phyloP scores from a whole-genome alignment of 2,888 invertebrate genomes.

The Ophioninae sp. region DNA sequence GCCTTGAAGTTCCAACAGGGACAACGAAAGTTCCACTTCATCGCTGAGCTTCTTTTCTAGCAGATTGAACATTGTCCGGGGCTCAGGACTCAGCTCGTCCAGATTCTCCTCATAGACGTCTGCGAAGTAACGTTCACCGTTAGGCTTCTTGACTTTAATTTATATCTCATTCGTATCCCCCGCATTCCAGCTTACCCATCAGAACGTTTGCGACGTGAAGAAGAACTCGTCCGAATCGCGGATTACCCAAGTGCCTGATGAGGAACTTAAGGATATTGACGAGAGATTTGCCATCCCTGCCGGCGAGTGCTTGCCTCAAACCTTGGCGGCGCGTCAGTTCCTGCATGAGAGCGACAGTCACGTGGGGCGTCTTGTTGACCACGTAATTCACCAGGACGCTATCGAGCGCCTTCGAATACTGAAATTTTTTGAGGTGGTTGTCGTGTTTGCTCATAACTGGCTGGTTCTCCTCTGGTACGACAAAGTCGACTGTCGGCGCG shows the following conservation, averaged over 20 bases:
- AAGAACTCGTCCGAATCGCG: slow-evolving; percentile 88
- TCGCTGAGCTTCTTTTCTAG: slow-evolving; percentile 85
- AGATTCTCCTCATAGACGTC: slow-evolving; percentile 87
- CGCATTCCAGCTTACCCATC: slow-evolving; percentile 82
- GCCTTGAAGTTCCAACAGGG: slow-evolving; percentile 87
- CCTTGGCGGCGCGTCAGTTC: slow-evolving; percentile 93
- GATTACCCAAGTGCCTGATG: slow-evolving; percentile 87
- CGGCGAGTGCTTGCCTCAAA: slow-evolving; percentile 88
- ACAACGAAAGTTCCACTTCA: slow-evolving; percentile 87
- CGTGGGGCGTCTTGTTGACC: slow-evolving; percentile 87
- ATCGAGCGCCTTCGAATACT: slow-evolving; percentile 91
- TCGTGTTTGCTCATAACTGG: slow-evolving; percentile 85
- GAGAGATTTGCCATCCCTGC: slow-evolving; percentile 86
- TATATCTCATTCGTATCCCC: too few species aligned
- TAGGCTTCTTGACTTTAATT: not conserved
- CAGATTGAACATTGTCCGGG: slow-evolving; percentile 84
- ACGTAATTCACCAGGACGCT: slow-evolving; percentile 85
- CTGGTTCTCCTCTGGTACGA: slow-evolving; percentile 81
- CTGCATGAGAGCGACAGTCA: slow-evolving; percentile 90
- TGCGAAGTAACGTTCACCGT: slow-evolving; percentile 58
- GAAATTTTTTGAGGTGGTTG: slow-evolving; percentile 88
- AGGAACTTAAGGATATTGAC: slow-evolving; percentile 88
- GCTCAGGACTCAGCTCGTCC: slow-evolving; percentile 84
- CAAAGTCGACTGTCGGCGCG: slow-evolving; percentile 82
- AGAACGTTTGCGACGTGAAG: slow-evolving; percentile 89